Base-by-base conservation (phyloP, 1,140 invertebrate genomes). In the Copidosoma floridanum region DNA sequence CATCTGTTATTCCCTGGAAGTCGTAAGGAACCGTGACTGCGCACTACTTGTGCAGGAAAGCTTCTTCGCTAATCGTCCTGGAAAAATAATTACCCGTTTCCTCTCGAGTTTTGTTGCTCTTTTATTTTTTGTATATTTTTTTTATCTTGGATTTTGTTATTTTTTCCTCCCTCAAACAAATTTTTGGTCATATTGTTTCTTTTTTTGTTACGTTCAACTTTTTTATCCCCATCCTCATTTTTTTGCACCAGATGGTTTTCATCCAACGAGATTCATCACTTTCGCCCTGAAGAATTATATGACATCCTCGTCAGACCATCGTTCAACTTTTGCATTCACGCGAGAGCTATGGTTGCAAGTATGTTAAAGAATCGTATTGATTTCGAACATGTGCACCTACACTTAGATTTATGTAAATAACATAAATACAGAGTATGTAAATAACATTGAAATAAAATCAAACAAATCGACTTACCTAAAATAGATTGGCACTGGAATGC, bases 1-100 rank as follows among this genome's bases (percentile, higher is more conserved):
- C 70, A 71, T 72, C 74, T 76, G 67, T 75, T 74, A 74, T 73
- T 71, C 64, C 46, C 43, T 43, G 63, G 57, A 66, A 67, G 61
- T 26, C 58, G 46, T 57, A 38, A 14, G 46, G 46, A 59, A 62
- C n/a, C n/a, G n/a, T n/a, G n/a, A n/a, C n/a, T n/a, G n/a, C n/a
- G n/a, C n/a, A n/a, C n/a, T n/a, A n/a, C n/a, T n/a, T n/a, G n/a
- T n/a, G n/a, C n/a, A n/a, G n/a, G n/a, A n/a, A n/a, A 66, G 69
- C 67, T 69, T n/a, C n/a, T n/a, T 70, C 67, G 62, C 68, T 65
- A 69, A 68, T 72, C 70, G 68, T 75, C 71, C 70, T 66, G 65
- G 65, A 65, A 66, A 63, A 70, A 68, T 68, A 70, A 66, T 63
- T 50, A 47, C 47, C 16, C 40, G 12, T 23, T 11, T 12, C 29